Conservation (phyloP, 2,888 invertebrate species). For the Oscheius sp. region DNA sequence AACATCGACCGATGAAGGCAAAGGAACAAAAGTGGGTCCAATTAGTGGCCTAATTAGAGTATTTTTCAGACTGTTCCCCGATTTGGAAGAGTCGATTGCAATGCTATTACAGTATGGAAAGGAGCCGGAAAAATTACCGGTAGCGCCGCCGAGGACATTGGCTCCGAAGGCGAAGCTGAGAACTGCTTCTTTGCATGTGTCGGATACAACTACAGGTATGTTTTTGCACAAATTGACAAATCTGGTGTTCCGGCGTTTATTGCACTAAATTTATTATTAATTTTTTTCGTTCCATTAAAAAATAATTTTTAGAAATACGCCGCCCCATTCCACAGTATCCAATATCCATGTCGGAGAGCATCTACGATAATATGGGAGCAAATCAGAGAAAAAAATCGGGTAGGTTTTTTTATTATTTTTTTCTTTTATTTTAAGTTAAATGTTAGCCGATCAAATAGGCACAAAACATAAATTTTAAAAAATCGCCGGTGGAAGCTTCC, state of each 20-base stretch:
- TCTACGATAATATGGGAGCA: slow-evolving; percentile 27
- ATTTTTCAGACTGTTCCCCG: slow-evolving; percentile 26
- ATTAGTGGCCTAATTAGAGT: background rate
- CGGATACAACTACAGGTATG: slow-evolving; percentile 16
- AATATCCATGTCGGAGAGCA: slow-evolving; percentile 27
- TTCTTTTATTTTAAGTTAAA: too few species aligned
- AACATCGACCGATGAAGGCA: too few species aligned
- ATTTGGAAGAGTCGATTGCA: slow-evolving; percentile 31
- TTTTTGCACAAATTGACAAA: too few species aligned
- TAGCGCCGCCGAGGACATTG: background rate
- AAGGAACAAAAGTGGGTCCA: background rate
- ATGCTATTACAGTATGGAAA: slow-evolving; percentile 27
- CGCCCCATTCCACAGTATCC: slow-evolving; percentile 26
- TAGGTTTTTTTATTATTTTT: background rate
- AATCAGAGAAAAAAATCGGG: background rate
- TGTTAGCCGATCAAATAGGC: too few species aligned
- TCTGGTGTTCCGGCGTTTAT: too few species aligned
- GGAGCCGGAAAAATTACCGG: background rate
- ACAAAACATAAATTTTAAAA: too few species aligned
- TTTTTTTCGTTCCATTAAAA: background rate
- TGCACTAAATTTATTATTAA: background rate
- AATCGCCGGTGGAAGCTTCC: too few species aligned
- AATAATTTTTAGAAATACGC: slow-evolving; percentile 20
- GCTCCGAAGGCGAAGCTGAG: slow-evolving; percentile 20
- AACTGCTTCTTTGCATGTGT: background rate